phyloP scores from a whole-genome alignment of 1,140 invertebrate species.

The Agrilus planipennis region DNA sequence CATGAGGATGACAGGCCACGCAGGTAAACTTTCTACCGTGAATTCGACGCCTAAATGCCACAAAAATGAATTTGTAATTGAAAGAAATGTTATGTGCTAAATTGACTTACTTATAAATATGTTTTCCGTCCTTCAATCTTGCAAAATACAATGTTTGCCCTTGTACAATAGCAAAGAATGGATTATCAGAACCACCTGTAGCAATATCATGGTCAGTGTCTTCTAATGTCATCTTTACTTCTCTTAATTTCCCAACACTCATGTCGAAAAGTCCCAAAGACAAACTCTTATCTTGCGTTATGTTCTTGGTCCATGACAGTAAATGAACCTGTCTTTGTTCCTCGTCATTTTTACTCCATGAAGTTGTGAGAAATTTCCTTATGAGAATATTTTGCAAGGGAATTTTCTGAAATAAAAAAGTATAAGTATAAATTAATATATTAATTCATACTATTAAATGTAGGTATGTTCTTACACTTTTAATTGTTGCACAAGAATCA shows the following conservation, averaged over 20 bases:
- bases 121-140: background rate
- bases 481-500: conserved; percentile 36
- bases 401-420: conserved; percentile 15
- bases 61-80: background rate
- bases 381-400: conserved; percentile 22
- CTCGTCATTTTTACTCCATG: conserved; percentile 3
- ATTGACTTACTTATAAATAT: background rate
- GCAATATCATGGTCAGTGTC: background rate
- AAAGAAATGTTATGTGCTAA: background rate
- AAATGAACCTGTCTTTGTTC: background rate
- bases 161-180: conserved; percentile 1
- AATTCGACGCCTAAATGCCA: conserved; percentile 14
- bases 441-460: conserved; percentile 15
- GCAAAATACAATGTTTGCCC: background rate
- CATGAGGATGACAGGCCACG: conserved; percentile 54
- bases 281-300: conserved; percentile 2
- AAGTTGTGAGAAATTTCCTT: conserved; percentile 15
- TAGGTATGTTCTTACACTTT: conserved; percentile 33
- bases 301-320: conserved; percentile 3
- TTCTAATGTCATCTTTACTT: background rate
- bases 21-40: conserved; percentile 43
- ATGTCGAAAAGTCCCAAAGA: too few species aligned
- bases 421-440: conserved; percentile 9
- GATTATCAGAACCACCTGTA: background rate
- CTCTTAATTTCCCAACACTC: background rate